Base-by-base conservation (phyloP, 2,113 vertebrate genomes). In the Uria lomvia region DNA sequence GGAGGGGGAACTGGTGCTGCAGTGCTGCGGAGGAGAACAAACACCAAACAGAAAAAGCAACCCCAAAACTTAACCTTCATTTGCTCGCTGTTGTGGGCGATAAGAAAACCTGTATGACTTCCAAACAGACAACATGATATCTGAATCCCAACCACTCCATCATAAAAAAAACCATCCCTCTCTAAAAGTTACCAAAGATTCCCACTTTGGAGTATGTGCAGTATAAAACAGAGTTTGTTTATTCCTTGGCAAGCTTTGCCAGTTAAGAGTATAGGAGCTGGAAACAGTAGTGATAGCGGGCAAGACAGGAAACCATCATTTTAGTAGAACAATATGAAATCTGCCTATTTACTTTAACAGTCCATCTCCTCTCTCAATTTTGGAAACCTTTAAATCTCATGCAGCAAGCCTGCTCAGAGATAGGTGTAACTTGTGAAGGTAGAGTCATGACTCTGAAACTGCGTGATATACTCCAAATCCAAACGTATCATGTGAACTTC, bases 81-180 rank as follows among this genome's bases (percentile, higher is more conserved):
- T 71, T 86, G 19, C 12, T 86, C 2, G 0, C 52, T 87, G 38
- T 12, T 52, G 18, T 45, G 15, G 43, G n/a, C n/a, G 56, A 5
- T 58, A 77, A 30, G 11, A 59, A 63, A 91, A 74, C 15, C 11
- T 45, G 9, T 27, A 24, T 8, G 24, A n/a, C 34, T 88, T 90
- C 32, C 52, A n/a, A 77, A 86, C 11, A 71, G 32, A 68, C 0
- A 0, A 63, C 0, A 3, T 17, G 56, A 79, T 30, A 91, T 13
- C 45, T 45, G 40, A 94, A 83, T 76, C 16, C 43, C 71, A 76
- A 36, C 6, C 24, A 49, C 26, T 49, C 53, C 21, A 24, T 45
- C 36, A 4, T 7, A 91, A 63, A 11, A 42, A 42, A 45, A 80
- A 63, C 65, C 16, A 89, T 20, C 21, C 11, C 9, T 45, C 53